Evolutionary conservation across 1,140 invertebrate genomes (phyloP), one percentile per base, ranked within the genome.

Genomic region (Metopolophium dirhodum): DNA sequence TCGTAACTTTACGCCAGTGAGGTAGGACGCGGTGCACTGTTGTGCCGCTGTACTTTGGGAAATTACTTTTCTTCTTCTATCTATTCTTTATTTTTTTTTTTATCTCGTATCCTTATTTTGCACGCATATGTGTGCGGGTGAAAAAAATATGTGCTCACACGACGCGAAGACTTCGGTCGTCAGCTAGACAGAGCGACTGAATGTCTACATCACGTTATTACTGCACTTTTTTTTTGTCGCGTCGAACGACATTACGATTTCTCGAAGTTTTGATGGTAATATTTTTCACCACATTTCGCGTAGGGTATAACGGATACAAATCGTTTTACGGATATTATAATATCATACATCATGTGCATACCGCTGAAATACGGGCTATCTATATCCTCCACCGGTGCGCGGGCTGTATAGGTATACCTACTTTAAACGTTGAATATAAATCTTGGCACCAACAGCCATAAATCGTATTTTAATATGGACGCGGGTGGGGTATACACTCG

Each of bases 311-410:
- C 83, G 37, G 83, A 45, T 85, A 85, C 35, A 41, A 85, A 85
- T 85, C 83, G 35, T 85, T 85, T 85, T 85, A 85, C 41, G 83
- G 37, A 26, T 85, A 77, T 77, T n/a, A 77, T 77, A 77, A 77
- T 77, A 77, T 18, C 61, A 77, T 77, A 77, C 61, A n/a, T 77
- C 61, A 77, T 77, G 41, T 77, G 61, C 61, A 77, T 77, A 77
- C 61, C 30, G 61, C n/a, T 77, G 61, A 77, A 77, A 77, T 77
- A 77, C 61, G 61, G n/a, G 61, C 18, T 77, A 77, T 77, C 61
- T 77, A n/a, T 77, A 77, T 77, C 61, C 30, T n/a, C 30, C 30
- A n/a, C 14, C 2, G 61, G 61, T 77, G 49, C 49, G 41, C 3
- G 49, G 61, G n/a, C 30, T 77, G n/a, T 77, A 77, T 77, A 77